Base-by-base conservation (phyloP, 2,113 vertebrate species). In the Ivindomyrus marchei region DNA sequence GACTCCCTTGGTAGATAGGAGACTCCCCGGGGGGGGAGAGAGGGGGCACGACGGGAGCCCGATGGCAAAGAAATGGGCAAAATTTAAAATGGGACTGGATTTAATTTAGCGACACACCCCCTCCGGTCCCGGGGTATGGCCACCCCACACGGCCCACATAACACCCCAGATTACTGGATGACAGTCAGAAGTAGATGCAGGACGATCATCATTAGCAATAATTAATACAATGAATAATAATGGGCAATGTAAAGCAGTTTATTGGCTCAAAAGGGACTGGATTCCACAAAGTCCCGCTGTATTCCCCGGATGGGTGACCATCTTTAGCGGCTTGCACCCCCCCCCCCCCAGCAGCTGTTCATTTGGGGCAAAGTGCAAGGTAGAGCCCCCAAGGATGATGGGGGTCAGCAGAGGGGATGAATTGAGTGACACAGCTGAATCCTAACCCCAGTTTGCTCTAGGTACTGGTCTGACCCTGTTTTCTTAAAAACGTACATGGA, bases 1-100 rank as follows among this genome's bases (percentile, higher is more conserved):
- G 90, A 93, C 90, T 93, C 92, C 93, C 93, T 66, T 17, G 90
- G 85, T 58, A 88, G 90, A 91, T 94, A 91, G 92, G 27, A 66
- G 86, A 83, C 90, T 85, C 90, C 85, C 74, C 13, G 74, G 85
- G 87, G 90, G 47, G 47, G 88, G 70, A 47, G 24, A 49, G 84
- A 80, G 90, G 62, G 87, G 9, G 36, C 62, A 86, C 62, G 45
- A 50, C 53, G 19, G 15, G 87, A 84, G 80, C 77, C 80, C 27
- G 11, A 62, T 84, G 80, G 80, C 19, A 47, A 46, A 24, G 80
- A 11, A 39, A 39, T 45, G 39, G 39, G 80, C 36, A 84, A 47
- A 83, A 6, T 83, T 83, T 83, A 21, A 84, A 77, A 39, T 39
- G 70, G 70, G 36, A 39, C 31, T 39, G 15, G 5, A 77, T 36